A percentile compares a stretch with the other conserved stretches of the same genome.
phyloP scores from a whole-genome alignment of 2,113 vertebrate genomes.

The Spermophilus dauricus region DNA sequence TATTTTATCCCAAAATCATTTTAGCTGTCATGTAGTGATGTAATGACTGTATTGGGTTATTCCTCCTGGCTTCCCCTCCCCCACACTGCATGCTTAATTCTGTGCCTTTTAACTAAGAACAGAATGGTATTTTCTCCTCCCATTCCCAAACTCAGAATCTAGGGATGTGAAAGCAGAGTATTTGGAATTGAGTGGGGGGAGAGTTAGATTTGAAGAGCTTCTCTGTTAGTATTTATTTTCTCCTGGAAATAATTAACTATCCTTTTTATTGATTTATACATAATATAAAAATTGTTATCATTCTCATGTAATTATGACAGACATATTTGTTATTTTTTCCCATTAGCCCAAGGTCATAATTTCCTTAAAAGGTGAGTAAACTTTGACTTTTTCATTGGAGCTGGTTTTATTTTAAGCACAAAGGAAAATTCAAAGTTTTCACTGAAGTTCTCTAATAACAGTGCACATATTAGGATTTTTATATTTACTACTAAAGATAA shows the following conservation, averaged over 20 bases:
- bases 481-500: slow-evolving; percentile 57
- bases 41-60: background rate
- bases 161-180: background rate
- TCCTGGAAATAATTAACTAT: background rate
- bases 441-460: background rate
- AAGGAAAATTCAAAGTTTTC: slow-evolving; percentile 1
- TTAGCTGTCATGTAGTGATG: background rate
- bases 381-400: background rate
- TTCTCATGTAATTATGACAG: background rate
- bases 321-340: background rate
- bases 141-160: background rate
- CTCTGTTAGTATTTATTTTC: background rate
- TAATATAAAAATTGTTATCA: slow-evolving; percentile 42
- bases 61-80: background rate
- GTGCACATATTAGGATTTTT: slow-evolving; percentile 7
- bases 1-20: background rate
- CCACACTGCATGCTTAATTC: background rate
- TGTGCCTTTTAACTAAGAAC: background rate
- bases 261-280: slow-evolving; percentile 17
- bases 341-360: background rate
- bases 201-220: background rate
- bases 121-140: background rate
- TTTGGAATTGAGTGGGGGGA: background rate
- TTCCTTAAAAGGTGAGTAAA: background rate
- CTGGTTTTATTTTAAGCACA: background rate